Conservation (phyloP, 2,113 vertebrate genomes). For the Passer montanus region DNA sequence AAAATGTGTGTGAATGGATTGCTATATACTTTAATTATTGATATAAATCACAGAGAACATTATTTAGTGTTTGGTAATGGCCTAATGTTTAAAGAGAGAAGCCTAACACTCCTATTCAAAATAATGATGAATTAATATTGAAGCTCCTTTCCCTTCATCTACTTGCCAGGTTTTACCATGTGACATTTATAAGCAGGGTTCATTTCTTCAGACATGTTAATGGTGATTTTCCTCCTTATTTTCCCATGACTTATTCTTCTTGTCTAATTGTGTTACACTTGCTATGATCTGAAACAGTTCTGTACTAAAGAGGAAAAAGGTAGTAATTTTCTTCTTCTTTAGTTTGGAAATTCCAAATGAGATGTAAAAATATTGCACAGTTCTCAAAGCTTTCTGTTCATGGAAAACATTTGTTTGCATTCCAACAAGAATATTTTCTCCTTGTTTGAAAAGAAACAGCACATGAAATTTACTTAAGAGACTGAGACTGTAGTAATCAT, state of each 20-base stretch:
- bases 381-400: not conserved
- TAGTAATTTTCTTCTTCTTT: not conserved
- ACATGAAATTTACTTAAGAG: not conserved
- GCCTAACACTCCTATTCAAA: not conserved
- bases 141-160: not conserved
- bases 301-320: not conserved
- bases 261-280: not conserved
- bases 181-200: not conserved
- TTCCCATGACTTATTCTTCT: not conserved
- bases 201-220: not conserved
- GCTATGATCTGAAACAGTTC: not conserved
- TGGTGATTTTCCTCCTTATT: not conserved
- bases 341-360: not conserved
- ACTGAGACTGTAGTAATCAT: not conserved
- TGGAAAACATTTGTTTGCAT: not conserved
- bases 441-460: not conserved
- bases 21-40: not conserved
- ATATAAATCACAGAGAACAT: not conserved
- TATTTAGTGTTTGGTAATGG: not conserved
- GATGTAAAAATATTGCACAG: not conserved
- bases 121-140: not conserved
- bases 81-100: not conserved
- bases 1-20: not conserved
- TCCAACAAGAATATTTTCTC: not conserved
- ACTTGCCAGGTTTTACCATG: not conserved